Percentiles rank a stretch among this genome's conserved stretches.
phyloP scores from a whole-genome alignment of 2,113 vertebrate species.

The Leucopsar rothschildi region DNA sequence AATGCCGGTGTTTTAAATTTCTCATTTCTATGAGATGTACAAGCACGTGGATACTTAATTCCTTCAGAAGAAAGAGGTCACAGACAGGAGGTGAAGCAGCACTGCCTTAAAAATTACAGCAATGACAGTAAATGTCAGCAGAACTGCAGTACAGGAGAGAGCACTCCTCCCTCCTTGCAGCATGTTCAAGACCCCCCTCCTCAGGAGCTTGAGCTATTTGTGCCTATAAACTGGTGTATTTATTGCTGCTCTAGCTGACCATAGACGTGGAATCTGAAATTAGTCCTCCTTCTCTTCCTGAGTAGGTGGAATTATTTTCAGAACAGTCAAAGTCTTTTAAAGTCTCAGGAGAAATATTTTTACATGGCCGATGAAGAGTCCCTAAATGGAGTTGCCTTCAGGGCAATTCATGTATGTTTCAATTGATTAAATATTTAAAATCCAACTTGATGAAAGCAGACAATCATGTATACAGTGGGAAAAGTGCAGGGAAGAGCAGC shows the following conservation, averaged over 20 bases:
- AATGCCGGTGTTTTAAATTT: not conserved
- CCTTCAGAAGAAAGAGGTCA: not conserved
- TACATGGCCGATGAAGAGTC: not conserved
- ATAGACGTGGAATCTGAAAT: not conserved
- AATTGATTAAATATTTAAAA: conserved; percentile 5
- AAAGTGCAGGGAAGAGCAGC: not conserved
- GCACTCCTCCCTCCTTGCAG: not conserved
- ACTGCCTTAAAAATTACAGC: not conserved
- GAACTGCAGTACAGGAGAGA: not conserved
- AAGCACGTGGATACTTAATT: not conserved
- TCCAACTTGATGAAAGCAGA: conserved; percentile 16
- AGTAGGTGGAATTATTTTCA: conserved; percentile 39
- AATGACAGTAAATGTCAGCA: not conserved
- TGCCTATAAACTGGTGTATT: not conserved
- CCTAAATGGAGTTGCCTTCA: conserved; percentile 10
- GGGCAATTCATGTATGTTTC: not conserved
- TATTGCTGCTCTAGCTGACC: not conserved
- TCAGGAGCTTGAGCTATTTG: not conserved
- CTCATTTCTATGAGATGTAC: not conserved
- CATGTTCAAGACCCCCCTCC: not conserved
- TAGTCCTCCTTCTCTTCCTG: not conserved
- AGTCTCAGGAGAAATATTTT: conserved; percentile 21
- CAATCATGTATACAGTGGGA: not conserved
- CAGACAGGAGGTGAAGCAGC: not conserved
- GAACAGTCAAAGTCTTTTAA: conserved; percentile 16